phyloP scores from a whole-genome alignment of 1,140 invertebrate species.

The Cydia pomonella region DNA sequence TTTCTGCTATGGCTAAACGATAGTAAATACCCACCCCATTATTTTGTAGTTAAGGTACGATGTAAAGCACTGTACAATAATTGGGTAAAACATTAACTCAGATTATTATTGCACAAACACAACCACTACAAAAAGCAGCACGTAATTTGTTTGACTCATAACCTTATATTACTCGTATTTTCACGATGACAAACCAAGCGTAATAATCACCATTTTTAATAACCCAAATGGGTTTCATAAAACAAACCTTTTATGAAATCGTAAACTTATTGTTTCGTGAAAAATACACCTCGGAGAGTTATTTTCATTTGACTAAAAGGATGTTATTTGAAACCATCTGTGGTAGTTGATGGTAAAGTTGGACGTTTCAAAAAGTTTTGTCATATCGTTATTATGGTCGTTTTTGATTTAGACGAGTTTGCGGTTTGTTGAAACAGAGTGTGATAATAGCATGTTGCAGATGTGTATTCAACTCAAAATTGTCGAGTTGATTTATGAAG shows the following conservation, averaged over 20 bases:
- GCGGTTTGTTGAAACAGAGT: background rate
- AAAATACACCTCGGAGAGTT: slow-evolving; percentile 44
- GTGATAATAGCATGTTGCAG: background rate
- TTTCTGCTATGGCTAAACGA: no score
- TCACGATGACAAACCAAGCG: background rate
- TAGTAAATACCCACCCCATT: no score
- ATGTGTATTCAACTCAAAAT: no score
- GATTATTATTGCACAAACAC: no score
- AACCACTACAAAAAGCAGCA: no score
- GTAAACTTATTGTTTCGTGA: slow-evolving; percentile 33
- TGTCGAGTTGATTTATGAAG: no score
- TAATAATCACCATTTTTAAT: slow-evolving; percentile 25
- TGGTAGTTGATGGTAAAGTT: slow-evolving; percentile 11
- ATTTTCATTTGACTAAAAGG: slow-evolving; percentile 55
- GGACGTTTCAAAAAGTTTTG: slow-evolving; percentile 13
- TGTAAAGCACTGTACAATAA: no score
- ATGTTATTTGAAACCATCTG: slow-evolving; percentile 38
- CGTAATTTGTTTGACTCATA: no score
- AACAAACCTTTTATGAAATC: slow-evolving; percentile 35
- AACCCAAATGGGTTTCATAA: slow-evolving; percentile 17
- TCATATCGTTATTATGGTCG: slow-evolving; percentile 2
- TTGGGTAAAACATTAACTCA: no score
- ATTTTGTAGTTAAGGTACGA: no score
- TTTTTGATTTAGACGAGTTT: background rate
- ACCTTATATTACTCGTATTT: background rate